Base-by-base conservation (phyloP, 2,888 invertebrate species). In the Phalangium opilio region DNA sequence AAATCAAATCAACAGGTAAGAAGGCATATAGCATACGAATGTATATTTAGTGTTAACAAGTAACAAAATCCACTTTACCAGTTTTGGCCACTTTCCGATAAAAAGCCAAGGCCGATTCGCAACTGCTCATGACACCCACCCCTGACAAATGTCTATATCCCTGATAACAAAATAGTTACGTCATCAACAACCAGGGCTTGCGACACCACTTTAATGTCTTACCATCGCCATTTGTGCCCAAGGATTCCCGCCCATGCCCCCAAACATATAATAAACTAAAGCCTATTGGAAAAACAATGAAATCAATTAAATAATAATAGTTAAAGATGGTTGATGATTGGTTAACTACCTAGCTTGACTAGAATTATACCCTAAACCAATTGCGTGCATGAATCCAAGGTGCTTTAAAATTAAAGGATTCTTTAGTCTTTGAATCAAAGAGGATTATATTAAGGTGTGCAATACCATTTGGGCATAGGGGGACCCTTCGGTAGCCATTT, bases 91-190 rank as follows among this genome's bases (percentile, higher is more conserved):
- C 93, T 62, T 81, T 80, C 62, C 84, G 78, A 65, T 98, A 98
- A 62, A 82, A 82, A 50, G 83, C 81, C 54, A 99, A 71, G 0
- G 96, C 86, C 59, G 79, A 80, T 60, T 93, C 91, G 66, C 98
- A 98, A 58, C 82, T 87, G 12, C 78, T 74, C 3, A 83, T 76
- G 4, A 95, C 83, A 21, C 89, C 83, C 43, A 90, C 78, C 1
- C 95, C 96, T 18, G 83, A 78, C 78, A 84, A 87, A 70, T 90
- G 80, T 1, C 96, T 77, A 70, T 96, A 98, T 1, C 89, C 98
- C 70, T 71, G 47, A 38, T 8, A 20, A n/a, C n/a, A 35, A 47
- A 33, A 34, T 34, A 34, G 14, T 10, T 11, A 33, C 10, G 11
- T 10, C 10, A 11, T 33, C 34, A 10, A 33, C 34, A 33, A 33